Conservation (phyloP, 1,140 invertebrate species). For the Gerris buenoi region DNA sequence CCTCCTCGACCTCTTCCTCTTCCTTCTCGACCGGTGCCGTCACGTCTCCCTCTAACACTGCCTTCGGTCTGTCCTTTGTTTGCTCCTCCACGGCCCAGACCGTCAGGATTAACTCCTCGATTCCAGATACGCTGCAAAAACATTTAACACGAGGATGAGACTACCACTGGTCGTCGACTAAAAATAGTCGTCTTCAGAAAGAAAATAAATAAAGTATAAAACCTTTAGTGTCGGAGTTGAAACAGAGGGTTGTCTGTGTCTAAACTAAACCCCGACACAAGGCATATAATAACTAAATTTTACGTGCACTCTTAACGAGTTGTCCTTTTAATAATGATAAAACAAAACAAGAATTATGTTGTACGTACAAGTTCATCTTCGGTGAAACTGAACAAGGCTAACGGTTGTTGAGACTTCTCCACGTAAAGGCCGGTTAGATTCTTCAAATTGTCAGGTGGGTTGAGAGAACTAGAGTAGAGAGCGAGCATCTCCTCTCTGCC, state of each 20-base stretch:
- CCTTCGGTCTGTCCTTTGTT: slow-evolving; percentile 22
- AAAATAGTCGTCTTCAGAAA: too few species aligned
- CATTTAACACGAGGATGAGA: too few species aligned
- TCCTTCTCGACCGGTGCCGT: slow-evolving; percentile 6
- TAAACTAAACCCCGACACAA: too few species aligned
- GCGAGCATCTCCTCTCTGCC: slow-evolving; percentile 80
- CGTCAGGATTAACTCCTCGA: slow-evolving; percentile 40
- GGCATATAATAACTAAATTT: too few species aligned
- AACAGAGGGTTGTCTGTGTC: too few species aligned
- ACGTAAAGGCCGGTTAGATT: slow-evolving; percentile 49
- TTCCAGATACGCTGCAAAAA: slow-evolving; percentile 39
- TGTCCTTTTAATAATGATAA: too few species aligned
- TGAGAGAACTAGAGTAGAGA: slow-evolving; percentile 50
- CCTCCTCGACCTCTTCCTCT: background rate
- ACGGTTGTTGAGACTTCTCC: slow-evolving; percentile 57
- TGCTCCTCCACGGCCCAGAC: slow-evolving; percentile 34
- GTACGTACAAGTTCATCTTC: slow-evolving; percentile 68
- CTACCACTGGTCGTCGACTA: too few species aligned
- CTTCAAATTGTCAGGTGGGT: slow-evolving; percentile 47
- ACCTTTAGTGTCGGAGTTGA: too few species aligned
- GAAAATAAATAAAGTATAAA: too few species aligned
- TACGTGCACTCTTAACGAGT: too few species aligned
- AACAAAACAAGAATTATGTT: too few species aligned
- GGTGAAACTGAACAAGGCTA: slow-evolving; percentile 57
- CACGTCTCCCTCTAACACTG: slow-evolving; percentile 20